Percentiles rank a stretch among this genome's conserved stretches.
phyloP scores from a whole-genome alignment of 2,888 invertebrate species.

The Chloroclystis v-ata region DNA sequence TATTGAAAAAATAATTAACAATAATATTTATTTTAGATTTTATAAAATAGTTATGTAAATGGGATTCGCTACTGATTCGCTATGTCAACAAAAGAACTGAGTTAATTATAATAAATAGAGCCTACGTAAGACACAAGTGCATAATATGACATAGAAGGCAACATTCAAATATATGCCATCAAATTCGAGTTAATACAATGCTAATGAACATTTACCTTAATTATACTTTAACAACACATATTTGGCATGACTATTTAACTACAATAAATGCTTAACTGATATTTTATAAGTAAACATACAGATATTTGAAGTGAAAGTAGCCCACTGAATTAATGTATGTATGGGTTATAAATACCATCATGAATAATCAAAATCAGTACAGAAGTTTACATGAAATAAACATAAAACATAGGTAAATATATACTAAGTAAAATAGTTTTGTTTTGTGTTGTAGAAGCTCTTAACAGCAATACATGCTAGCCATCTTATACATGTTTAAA shows the following conservation, averaged over 20 bases:
- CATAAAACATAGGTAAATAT: too few species aligned
- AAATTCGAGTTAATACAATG: neutral
- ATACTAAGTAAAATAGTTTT: neutral
- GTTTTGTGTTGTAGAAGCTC: neutral
- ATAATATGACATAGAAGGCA: conserved; percentile 7
- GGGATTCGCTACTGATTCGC: too few species aligned
- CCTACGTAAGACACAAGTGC: conserved; percentile 4
- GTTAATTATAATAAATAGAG: neutral
- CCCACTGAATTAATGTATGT: neutral
- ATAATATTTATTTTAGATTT: too few species aligned
- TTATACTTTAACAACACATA: conserved; percentile 1
- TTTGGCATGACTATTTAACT: conserved; percentile 13
- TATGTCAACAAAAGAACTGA: too few species aligned
- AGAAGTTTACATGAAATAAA: too few species aligned
- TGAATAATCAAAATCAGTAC: neutral
- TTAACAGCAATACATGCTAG: too few species aligned
- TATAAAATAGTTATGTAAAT: too few species aligned
- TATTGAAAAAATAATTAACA: too few species aligned
- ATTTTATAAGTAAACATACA: neutral
- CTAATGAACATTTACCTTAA: neutral
- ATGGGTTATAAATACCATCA: neutral
- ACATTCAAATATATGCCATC: neutral
- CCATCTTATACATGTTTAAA: neutral
- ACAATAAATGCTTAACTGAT: conserved; percentile 11
- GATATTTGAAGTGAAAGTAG: neutral